These are phyloP conservation scores for Aythya baeri DNA, from an alignment of 2,113 vertebrate genomes.

Conservation along the genomic window DNA sequence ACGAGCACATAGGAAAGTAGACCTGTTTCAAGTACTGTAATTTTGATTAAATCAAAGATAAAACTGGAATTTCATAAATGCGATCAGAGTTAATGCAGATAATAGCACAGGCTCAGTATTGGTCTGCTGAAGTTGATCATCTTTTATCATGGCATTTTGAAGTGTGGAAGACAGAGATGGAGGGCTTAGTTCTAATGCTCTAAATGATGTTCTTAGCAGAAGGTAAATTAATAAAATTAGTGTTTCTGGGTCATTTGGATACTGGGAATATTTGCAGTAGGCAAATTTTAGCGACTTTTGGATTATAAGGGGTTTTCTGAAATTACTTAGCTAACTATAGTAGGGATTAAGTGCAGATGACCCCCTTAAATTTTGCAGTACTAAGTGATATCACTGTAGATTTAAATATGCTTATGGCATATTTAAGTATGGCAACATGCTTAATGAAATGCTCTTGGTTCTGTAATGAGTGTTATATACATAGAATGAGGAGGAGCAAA, in stretches of 20 bases:
- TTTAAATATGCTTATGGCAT: background rate
- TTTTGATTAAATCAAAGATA: background rate
- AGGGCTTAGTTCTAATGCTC: background rate
- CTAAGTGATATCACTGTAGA: background rate
- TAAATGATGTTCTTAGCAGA: background rate
- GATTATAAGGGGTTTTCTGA: background rate
- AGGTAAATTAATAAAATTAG: background rate
- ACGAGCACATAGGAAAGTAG: background rate
- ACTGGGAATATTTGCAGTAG: background rate
- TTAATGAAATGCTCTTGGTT: background rate
- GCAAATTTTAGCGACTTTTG: background rate
- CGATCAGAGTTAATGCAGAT: background rate
- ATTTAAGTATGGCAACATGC: background rate
- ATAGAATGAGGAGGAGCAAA: background rate
- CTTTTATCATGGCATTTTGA: background rate
- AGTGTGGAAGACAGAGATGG: background rate
- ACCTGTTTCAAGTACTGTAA: background rate
- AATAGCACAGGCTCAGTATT: background rate
- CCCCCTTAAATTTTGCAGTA: background rate
- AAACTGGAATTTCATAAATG: background rate
- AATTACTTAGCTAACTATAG: fast-evolving
- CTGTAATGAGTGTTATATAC: background rate
- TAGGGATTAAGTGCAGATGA: background rate
- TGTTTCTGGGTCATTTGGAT: background rate
- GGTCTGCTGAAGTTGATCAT: background rate